phyloP scores from a whole-genome alignment of 2,113 vertebrate species.

The Eubucco bourcierii region DNA sequence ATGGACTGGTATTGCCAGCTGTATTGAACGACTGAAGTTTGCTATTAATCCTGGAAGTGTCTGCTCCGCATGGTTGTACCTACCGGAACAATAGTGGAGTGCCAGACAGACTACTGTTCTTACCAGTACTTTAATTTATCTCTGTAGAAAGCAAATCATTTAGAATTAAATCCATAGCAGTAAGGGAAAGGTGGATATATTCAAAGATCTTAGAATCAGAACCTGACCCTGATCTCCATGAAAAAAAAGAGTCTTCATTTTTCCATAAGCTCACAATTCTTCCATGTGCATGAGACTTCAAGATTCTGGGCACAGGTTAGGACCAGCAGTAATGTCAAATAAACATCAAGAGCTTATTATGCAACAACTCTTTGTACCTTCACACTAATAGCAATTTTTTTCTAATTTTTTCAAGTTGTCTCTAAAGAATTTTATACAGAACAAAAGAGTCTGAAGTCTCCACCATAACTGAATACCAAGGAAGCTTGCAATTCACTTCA shows the following conservation, averaged over 20 bases:
- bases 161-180: conserved; percentile 12
- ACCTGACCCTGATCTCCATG: not conserved
- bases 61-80: conserved; percentile 51
- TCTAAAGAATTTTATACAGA: not conserved
- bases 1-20: conserved; percentile 55
- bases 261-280: not conserved
- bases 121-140: conserved; percentile 36
- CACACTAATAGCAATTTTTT: not conserved
- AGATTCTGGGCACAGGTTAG: not conserved
- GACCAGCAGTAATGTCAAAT: not conserved
- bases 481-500: not conserved
- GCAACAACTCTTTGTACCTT: not conserved
- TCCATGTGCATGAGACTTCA: not conserved
- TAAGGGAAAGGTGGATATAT: not conserved
- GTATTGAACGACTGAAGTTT: conserved; percentile 66
- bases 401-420: not conserved
- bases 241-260: not conserved
- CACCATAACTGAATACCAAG: not conserved
- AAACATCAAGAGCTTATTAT: not conserved
- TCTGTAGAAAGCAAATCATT: conserved; percentile 19
- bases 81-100: conserved; percentile 20
- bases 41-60: conserved; percentile 69
- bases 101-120: conserved; percentile 62
- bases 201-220: not conserved
- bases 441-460: not conserved